phyloP scores from a whole-genome alignment of 2,888 invertebrate species.

The Celastrina argiolus region DNA sequence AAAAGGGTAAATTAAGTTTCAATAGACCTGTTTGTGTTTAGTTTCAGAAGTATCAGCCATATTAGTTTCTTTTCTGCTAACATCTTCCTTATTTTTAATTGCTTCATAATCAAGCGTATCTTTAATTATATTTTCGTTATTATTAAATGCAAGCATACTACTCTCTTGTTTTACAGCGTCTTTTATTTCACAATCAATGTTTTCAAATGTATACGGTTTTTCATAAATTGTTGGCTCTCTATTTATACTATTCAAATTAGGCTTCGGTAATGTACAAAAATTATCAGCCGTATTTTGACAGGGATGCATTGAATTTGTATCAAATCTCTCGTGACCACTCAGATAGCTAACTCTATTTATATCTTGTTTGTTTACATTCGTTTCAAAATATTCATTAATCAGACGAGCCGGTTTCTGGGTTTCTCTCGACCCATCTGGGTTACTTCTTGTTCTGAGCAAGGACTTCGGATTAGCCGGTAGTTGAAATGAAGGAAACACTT shows the following conservation, averaged over 20 bases:
- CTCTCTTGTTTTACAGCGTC: not conserved
- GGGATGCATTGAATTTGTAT: not conserved
- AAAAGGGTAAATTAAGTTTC: slow-evolving; percentile 65
- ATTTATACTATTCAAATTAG: not conserved
- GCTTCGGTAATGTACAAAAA: not conserved
- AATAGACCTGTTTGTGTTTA: slow-evolving; percentile 63
- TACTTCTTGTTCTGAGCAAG: slow-evolving; percentile 62
- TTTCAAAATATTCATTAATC: not conserved
- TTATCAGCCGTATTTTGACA: not conserved
- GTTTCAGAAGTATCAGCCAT: slow-evolving; percentile 43
- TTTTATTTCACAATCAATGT: not conserved
- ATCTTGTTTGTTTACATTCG: slow-evolving; percentile 16
- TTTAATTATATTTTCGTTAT: not conserved
- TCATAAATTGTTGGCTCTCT: not conserved
- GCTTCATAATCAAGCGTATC: not conserved
- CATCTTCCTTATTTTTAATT: not conserved
- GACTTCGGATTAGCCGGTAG: slow-evolving; percentile 84
- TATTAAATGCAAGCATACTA: not conserved
- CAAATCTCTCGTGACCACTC: not conserved
- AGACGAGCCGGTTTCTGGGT: not conserved
- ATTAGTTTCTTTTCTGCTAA: not conserved
- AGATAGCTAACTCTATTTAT: not conserved
- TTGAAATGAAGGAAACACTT: slow-evolving; percentile 80
- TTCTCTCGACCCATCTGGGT: slow-evolving; percentile 50
- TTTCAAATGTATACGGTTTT: not conserved